Percentiles rank a stretch among this genome's conserved stretches.
These are phyloP conservation scores for Rhinophrynus dorsalis DNA, from an alignment of 2,797 vertebrate genomes.

Conservation along the genomic window DNA sequence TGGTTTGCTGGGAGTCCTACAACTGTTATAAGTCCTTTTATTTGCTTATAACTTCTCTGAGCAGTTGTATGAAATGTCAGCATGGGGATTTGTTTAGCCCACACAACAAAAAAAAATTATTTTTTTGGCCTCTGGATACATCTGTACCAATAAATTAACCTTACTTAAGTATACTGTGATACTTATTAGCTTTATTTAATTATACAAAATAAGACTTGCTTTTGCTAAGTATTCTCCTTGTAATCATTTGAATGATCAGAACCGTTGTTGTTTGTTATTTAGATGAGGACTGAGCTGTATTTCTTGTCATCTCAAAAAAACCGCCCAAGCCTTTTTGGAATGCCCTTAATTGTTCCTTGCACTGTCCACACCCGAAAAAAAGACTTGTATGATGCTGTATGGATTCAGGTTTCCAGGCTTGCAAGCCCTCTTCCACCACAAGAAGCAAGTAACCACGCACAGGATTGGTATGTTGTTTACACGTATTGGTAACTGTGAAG, in stretches of 20 bases:
- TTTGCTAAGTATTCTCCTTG: background rate
- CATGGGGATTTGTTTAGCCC: no score
- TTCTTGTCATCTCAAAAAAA: conserved; percentile 98
- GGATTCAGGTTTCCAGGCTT: conserved; percentile 96
- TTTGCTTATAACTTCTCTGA: no score
- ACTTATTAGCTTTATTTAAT: no score
- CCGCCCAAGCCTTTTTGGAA: conserved; percentile 93
- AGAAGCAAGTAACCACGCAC: conserved; percentile 97
- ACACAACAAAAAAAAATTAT: no score
- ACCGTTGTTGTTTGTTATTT: background rate
- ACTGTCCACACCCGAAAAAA: conserved; percentile 90
- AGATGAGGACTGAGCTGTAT: conserved; percentile 97
- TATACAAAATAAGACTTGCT: background rate
- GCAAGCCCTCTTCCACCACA: conserved; percentile 96
- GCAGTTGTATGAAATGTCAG: no score
- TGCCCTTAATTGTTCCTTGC: conserved; percentile 97
- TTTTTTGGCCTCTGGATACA: no score
- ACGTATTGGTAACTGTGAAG: no score
- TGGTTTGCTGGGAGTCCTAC: no score
- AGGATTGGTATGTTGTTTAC: conserved; percentile 85
- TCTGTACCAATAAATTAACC: no score
- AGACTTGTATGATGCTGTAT: conserved; percentile 93
- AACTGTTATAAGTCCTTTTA: no score
- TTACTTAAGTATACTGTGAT: no score
- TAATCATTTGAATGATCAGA: no score